Evolutionary conservation across 2,888 invertebrate genomes (phyloP).

Genomic region (Lottia gigantea): DNA sequence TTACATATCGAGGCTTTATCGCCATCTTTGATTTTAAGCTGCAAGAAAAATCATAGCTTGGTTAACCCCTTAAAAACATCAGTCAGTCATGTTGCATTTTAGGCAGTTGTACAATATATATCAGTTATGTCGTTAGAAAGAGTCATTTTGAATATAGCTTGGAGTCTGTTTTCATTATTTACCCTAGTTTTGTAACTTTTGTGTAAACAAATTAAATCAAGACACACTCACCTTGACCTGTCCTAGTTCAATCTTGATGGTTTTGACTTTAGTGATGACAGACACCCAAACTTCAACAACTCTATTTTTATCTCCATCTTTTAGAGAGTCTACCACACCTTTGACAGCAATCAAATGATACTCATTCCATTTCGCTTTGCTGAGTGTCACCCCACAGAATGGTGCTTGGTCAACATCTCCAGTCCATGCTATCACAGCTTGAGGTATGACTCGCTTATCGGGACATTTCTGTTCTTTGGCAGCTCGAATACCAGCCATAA

Average conservation of each 20-base stretch:
- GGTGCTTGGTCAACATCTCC: constrained; percentile 13
- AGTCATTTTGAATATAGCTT: no score
- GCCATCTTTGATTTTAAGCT: constrained; percentile 49
- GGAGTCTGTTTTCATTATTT: no score
- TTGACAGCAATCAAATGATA: constrained; percentile 28
- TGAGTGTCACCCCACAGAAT: constrained; percentile 34
- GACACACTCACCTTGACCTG: background rate
- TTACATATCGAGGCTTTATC: constrained; percentile 42
- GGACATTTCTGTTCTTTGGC: constrained; percentile 36
- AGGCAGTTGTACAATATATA: no score
- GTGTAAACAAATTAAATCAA: no score
- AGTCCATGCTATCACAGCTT: constrained; percentile 23
- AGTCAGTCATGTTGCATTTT: no score
- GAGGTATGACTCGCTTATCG: constrained; percentile 28
- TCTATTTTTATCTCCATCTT: constrained; percentile 39
- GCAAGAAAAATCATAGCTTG: constrained; percentile 19
- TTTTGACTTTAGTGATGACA: constrained; percentile 16
- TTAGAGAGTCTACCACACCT: constrained; percentile 38
- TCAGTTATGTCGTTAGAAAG: no score
- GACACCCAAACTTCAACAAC: constrained; percentile 28
- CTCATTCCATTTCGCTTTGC: constrained; percentile 19
- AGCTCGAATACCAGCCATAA: constrained; percentile 32
- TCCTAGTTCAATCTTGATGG: background rate
- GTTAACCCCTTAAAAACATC: no score
- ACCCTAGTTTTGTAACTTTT: no score